Evolutionary conservation across 2,888 invertebrate species (phyloP), one percentile per base, ranked within the genome.

Genomic region (Acleris laterana): DNA sequence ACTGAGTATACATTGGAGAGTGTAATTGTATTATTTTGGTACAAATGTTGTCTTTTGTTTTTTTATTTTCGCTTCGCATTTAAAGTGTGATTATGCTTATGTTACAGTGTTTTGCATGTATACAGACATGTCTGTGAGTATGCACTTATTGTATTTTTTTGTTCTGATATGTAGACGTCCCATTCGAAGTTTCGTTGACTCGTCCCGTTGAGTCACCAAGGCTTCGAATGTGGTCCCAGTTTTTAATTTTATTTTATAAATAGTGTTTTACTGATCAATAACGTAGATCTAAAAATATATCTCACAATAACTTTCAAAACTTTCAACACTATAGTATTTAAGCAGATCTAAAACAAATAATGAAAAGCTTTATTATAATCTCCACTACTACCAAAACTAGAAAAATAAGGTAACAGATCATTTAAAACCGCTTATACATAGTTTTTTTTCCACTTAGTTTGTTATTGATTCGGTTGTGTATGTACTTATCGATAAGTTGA

Each of bases 401-500:
- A 70, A 71, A 77, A 77, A 75, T 82, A 81, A 81, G 81, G 71
- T 77, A 71, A 74, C 68, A 76, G 75, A 75, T 80, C 76, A 76
- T 68, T 72, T 72, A 77, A 75, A 77, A 76, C 74, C 75, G 81
- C 82, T 84, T 83, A 75, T 70, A 68, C 69, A 72, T 38, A 13
- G 38, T 71, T 75, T 74, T 75, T 80, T 82, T 81, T 78, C 73
- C 75, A 79, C 77, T 80, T 85, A 80, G 78, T 83, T 81, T 82
- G 63, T 74, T 74, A 77, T 85, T 87, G 83, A 85, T 87, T 90
- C 88, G 91, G 90, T 93, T 93, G 90, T 92, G 93, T 93, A 88
- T 92, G 92, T 94, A 94, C 94, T 94, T 94, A 93, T 93, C 93
- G 79, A 79, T 89, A 88, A 87, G 84, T 87, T 71, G 50, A 67